Evolutionary conservation across 2,113 vertebrate species (phyloP).

Genomic region (Nothoprocta perdicaria): DNA sequence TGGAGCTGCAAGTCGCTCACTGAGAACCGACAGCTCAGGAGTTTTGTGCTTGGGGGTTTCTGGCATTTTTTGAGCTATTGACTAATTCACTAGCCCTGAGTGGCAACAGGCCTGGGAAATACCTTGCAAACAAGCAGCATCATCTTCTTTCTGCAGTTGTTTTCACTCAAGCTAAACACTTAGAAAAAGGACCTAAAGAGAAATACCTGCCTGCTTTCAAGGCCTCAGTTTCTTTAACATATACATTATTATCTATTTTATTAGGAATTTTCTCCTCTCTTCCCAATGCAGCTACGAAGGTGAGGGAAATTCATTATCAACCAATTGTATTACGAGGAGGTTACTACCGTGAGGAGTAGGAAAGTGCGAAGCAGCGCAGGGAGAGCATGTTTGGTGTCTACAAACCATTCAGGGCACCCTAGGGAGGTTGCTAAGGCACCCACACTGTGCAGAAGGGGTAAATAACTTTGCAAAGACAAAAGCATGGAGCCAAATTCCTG

Average conservation of each 20-base stretch:
- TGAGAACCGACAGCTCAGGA: fast-evolving
- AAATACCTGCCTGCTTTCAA: background rate
- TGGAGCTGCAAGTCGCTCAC: background rate
- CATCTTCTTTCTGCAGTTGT: background rate
- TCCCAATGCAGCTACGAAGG: background rate
- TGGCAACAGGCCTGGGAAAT: fast-evolving
- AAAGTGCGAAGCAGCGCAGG: background rate
- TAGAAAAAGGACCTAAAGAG: background rate
- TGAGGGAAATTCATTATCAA: background rate
- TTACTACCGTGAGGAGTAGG: background rate
- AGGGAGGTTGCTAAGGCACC: background rate
- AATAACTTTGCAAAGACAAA: background rate
- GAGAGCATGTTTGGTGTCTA: background rate
- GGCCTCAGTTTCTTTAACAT: background rate
- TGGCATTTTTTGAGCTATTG: background rate
- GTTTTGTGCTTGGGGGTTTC: background rate
- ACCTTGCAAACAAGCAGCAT: background rate
- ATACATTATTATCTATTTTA: background rate
- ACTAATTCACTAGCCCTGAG: background rate
- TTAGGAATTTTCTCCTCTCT: background rate
- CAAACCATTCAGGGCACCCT: background rate
- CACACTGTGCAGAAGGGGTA: fast-evolving
- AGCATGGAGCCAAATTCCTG: fast-evolving
- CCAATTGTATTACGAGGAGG: background rate
- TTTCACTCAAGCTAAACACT: background rate